Conservation (phyloP, 2,797 vertebrate genomes). For the Diplodus puntazzo region DNA sequence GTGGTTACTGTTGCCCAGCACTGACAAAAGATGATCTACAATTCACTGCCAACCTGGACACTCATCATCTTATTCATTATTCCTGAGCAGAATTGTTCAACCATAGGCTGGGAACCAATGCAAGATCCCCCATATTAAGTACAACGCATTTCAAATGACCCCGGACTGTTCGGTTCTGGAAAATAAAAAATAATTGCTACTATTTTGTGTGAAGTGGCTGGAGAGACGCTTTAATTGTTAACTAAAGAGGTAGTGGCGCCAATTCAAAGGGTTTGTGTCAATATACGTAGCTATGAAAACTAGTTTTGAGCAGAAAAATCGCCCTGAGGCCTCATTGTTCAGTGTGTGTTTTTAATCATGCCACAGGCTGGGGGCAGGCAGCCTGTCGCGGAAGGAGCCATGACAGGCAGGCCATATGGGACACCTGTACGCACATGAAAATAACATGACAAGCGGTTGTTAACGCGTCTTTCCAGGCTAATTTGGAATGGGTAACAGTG, state of each 20-base stretch:
- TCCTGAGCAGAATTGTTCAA: slow-evolving; percentile 1
- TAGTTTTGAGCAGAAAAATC: slow-evolving; percentile 1
- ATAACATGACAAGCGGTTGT: background rate
- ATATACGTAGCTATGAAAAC: background rate
- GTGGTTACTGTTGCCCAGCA: slow-evolving; percentile 74
- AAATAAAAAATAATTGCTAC: no score
- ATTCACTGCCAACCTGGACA: slow-evolving; percentile 22
- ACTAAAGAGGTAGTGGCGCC: background rate
- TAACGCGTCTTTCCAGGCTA: no score
- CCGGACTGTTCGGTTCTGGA: background rate
- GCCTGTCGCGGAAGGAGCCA: slow-evolving; percentile 33
- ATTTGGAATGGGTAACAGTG: background rate
- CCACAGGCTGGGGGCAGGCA: slow-evolving; percentile 11
- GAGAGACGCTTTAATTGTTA: no score
- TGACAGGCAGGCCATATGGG: slow-evolving; percentile 16
- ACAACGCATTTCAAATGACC: slow-evolving; percentile 8
- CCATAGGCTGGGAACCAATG: background rate
- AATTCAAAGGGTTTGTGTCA: background rate
- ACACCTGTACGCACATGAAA: slow-evolving; percentile 53
- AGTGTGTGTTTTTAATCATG: background rate
- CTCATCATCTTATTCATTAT: slow-evolving; percentile 2
- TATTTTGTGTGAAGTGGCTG: background rate
- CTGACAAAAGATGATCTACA: slow-evolving; percentile 52
- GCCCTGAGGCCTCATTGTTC: background rate
- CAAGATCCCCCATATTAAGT: background rate